Conservation (phyloP, 1,140 invertebrate genomes). For the Homalodisca vitripennis region DNA sequence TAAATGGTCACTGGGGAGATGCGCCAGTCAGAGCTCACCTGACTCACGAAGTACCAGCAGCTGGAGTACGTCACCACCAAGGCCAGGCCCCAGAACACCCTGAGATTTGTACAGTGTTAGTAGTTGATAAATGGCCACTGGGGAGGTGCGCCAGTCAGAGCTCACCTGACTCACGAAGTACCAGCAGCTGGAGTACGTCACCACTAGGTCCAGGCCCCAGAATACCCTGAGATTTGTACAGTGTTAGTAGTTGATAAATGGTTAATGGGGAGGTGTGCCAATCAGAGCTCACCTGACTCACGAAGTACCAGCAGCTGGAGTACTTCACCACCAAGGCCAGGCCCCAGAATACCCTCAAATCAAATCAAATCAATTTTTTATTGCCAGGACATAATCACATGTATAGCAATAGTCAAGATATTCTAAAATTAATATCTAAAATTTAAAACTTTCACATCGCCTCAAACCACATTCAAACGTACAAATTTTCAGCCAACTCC, state of each 20-base stretch:
- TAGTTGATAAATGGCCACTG: too few relatives aligned
- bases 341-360: slow-evolving; percentile 34
- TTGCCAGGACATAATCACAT: too few relatives aligned
- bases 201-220: slow-evolving; percentile 26
- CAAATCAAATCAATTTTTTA: too few relatives aligned
- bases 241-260: too few relatives aligned
- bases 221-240: too few relatives aligned
- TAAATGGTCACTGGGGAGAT: slow-evolving; percentile 24
- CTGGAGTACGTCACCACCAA: slow-evolving; percentile 19
- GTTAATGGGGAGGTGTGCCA: slow-evolving; percentile 20
- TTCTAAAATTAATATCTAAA: too few relatives aligned
- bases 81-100: slow-evolving; percentile 31
- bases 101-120: too few relatives aligned
- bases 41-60: neutral
- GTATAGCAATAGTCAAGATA: too few relatives aligned
- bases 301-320: neutral
- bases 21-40: slow-evolving; percentile 11
- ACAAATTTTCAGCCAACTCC: too few relatives aligned
- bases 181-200: slow-evolving; percentile 3
- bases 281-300: slow-evolving; percentile 10
- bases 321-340: slow-evolving; percentile 21
- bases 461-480: too few relatives aligned
- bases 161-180: slow-evolving; percentile 16
- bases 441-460: too few relatives aligned
- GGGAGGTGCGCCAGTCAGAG: slow-evolving; percentile 2